Evolutionary conservation across 92 coral and sea anemone genomes (phyloP).

Genomic region (Porites cylindrica): DNA sequence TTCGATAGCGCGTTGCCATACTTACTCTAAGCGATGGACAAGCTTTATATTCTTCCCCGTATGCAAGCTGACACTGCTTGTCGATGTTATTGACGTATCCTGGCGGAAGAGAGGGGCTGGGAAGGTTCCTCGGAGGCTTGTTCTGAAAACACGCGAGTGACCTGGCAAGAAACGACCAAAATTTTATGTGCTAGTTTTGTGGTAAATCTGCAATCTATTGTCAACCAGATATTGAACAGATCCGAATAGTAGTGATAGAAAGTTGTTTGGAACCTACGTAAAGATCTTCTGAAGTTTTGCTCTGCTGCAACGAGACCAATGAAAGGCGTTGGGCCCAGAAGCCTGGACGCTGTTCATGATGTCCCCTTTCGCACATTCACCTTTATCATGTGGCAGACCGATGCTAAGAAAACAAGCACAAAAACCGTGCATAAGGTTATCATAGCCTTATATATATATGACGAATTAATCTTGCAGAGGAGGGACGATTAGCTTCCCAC

Average conservation of each 20-base stretch:
- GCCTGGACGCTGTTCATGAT: conserved; percentile 82
- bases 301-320: conserved; percentile 87
- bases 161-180: not conserved
- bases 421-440: not conserved
- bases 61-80: conserved; percentile 77
- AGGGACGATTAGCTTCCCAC: too few relatives aligned
- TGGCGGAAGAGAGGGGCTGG: conserved; percentile 60
- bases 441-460: not conserved
- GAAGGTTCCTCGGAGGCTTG: conserved; percentile 59
- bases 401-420: conserved; percentile 53
- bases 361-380: conserved; percentile 69
- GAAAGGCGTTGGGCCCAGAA: conserved; percentile 69
- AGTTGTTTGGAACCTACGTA: conserved; percentile 32
- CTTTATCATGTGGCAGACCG: conserved; percentile 75
- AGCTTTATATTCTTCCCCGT: conserved; percentile 62
- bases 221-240: not conserved
- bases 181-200: not conserved
- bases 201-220: not conserved
- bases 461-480: too few relatives aligned
- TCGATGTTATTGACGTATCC: conserved; percentile 60
- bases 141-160: conserved; percentile 48
- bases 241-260: too few relatives aligned
- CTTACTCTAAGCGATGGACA: conserved; percentile 83
- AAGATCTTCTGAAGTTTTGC: conserved; percentile 31
- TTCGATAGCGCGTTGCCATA: not conserved